Conservation (phyloP, 2,797 vertebrate genomes). For the Megalops cyprinoides region DNA sequence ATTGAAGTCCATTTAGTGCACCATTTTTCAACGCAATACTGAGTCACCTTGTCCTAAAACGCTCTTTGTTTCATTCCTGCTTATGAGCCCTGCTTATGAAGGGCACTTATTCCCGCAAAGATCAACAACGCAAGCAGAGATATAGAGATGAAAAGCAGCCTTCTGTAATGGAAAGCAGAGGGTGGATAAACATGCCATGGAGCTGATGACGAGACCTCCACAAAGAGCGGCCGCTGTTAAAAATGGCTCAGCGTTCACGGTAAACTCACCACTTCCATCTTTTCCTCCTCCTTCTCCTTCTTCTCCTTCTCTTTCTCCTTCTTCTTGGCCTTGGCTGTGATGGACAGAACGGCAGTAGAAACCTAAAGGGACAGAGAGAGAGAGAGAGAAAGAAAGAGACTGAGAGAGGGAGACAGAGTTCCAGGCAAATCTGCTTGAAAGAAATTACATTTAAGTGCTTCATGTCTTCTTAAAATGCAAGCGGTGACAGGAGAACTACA, state of each 20-base stretch:
- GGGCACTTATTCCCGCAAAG: neutral
- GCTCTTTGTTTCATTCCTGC: neutral
- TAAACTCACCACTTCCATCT: constrained; percentile 95
- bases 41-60: neutral
- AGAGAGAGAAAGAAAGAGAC: neutral
- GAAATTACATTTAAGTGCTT: no score
- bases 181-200: neutral
- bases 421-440: no score
- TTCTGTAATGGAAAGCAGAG: neutral
- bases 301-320: constrained; percentile 93
- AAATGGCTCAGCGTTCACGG: neutral
- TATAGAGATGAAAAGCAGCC: neutral
- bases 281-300: constrained; percentile 95
- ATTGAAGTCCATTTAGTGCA: constrained; percentile 1
- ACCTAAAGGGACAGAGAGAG: constrained; percentile 78
- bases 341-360: constrained; percentile 96
- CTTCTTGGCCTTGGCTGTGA: constrained; percentile 99
- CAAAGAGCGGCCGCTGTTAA: neutral
- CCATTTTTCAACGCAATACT: neutral
- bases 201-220: neutral
- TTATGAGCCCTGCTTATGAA: neutral
- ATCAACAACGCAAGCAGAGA: constrained; percentile 5
- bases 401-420: neutral
- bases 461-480: neutral
- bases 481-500: no score